These are phyloP conservation scores for Pachydiplax longipennis DNA, from an alignment of 2,888 invertebrate genomes.

Conservation along the genomic window DNA sequence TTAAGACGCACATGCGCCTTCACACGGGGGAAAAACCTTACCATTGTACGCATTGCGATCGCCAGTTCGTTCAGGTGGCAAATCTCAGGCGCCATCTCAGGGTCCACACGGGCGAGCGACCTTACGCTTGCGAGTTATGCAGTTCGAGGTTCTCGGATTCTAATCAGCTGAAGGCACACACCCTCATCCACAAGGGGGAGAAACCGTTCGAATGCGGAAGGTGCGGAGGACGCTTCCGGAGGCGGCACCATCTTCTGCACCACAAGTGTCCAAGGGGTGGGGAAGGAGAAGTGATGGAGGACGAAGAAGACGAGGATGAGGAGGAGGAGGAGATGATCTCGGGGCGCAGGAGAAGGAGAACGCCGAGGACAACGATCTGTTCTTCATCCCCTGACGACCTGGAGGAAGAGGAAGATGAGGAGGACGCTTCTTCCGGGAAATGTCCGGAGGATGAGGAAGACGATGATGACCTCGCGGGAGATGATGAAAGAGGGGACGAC, in stretches of 20 bases:
- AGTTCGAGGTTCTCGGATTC: constrained; percentile 88
- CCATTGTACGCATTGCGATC: constrained; percentile 88
- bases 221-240: constrained; percentile 80
- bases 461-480: not conserved
- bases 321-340: constrained; percentile 52
- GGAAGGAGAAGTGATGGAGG: not conserved
- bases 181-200: constrained; percentile 87
- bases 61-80: constrained; percentile 93
- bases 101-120: constrained; percentile 91
- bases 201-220: constrained; percentile 85
- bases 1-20: constrained; percentile 90
- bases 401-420: constrained; percentile 48
- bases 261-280: constrained; percentile 75
- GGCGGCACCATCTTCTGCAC: constrained; percentile 85
- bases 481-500: constrained; percentile 48
- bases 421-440: not conserved
- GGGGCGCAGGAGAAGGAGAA: constrained; percentile 51
- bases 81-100: constrained; percentile 87
- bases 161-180: constrained; percentile 90
- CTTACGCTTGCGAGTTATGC: constrained; percentile 87
- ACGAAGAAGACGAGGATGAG: constrained; percentile 35
- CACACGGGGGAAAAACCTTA: constrained; percentile 95
- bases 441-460: constrained; percentile 19
- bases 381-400: constrained; percentile 44
- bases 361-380: constrained; percentile 47